Percentiles rank a stretch among this genome's conserved stretches.
Conservation (phyloP, 2,113 vertebrate species). For the Hydropotes inermis region DNA sequence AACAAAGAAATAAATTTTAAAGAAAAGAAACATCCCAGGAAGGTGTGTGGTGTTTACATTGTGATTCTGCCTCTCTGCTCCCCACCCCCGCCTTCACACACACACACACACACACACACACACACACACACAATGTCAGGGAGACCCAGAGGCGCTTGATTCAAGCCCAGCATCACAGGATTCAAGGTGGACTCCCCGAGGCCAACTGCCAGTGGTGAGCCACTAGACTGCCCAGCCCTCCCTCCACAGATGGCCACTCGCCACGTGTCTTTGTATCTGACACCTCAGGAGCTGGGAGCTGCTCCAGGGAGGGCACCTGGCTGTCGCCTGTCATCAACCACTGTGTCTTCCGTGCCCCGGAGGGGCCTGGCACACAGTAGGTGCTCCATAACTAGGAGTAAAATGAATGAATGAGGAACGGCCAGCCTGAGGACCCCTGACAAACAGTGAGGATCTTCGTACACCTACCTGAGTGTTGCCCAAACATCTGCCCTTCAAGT, state of each 20-base stretch:
- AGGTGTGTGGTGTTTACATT: background rate
- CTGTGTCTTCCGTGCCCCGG: background rate
- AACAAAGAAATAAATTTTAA: background rate
- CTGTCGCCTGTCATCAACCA: fast-evolving
- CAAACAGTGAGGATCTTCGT: background rate
- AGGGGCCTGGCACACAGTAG: background rate
- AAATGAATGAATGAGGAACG: background rate
- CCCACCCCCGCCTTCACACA: background rate
- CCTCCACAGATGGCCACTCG: background rate
- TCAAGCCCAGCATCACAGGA: background rate
- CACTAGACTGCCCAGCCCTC: background rate
- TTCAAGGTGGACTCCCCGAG: fast-evolving
- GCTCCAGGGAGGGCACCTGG: background rate
- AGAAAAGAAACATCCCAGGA: background rate
- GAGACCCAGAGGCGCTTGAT: fast-evolving
- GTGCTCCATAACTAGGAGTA: background rate
- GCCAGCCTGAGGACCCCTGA: background rate
- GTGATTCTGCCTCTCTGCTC: background rate
- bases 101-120: no score
- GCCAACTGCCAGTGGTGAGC: fast-evolving
- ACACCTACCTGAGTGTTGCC: background rate
- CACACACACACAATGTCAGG: background rate
- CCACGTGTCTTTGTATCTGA: background rate
- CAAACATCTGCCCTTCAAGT: background rate
- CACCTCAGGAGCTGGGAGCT: background rate